Evolutionary conservation across 1,140 invertebrate genomes (phyloP).

Genomic region (Zaprionus capensis): DNA sequence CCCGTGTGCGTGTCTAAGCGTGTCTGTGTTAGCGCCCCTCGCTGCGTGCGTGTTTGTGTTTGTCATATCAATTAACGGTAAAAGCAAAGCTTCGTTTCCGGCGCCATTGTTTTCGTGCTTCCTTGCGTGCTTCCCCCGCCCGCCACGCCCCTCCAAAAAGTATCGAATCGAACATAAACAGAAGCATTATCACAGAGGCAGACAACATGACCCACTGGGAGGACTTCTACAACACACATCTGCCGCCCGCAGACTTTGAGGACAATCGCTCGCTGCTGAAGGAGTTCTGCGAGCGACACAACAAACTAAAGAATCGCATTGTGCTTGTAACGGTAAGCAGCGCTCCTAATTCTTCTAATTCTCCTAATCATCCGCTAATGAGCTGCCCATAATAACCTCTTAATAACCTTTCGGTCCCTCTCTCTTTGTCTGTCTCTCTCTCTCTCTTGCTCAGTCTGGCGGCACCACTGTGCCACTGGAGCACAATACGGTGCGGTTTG

Average conservation of each 20-base stretch:
- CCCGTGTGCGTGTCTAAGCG: background rate
- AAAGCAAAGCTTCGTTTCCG: slow-evolving; percentile 43
- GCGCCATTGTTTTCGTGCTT: slow-evolving; percentile 50
- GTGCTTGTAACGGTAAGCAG: slow-evolving; percentile 91
- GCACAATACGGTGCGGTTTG: slow-evolving; percentile 97
- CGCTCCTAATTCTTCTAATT: background rate
- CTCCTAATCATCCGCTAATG: slow-evolving; percentile 26
- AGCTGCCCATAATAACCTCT: slow-evolving; percentile 9
- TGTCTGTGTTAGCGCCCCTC: background rate
- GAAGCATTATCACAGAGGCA: slow-evolving; percentile 8
- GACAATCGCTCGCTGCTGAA: slow-evolving; percentile 89
- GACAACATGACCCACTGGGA: slow-evolving; percentile 87
- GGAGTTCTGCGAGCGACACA: slow-evolving; percentile 89
- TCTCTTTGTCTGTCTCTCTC: background rate
- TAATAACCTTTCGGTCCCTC: background rate
- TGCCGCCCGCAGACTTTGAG: slow-evolving; percentile 90
- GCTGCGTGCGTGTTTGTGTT: slow-evolving; percentile 19
- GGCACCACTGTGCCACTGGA: slow-evolving; percentile 98
- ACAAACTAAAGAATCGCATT: slow-evolving; percentile 87
- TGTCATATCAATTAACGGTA: slow-evolving; percentile 50
- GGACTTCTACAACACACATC: slow-evolving; percentile 91
- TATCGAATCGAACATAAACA: slow-evolving; percentile 2
- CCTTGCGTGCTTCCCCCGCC: slow-evolving; percentile 39
- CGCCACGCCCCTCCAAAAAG: background rate
- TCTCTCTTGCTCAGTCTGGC: slow-evolving; percentile 89